Evolutionary conservation across 2,888 invertebrate species (phyloP).

Genomic region (Sisyra terminalis): DNA sequence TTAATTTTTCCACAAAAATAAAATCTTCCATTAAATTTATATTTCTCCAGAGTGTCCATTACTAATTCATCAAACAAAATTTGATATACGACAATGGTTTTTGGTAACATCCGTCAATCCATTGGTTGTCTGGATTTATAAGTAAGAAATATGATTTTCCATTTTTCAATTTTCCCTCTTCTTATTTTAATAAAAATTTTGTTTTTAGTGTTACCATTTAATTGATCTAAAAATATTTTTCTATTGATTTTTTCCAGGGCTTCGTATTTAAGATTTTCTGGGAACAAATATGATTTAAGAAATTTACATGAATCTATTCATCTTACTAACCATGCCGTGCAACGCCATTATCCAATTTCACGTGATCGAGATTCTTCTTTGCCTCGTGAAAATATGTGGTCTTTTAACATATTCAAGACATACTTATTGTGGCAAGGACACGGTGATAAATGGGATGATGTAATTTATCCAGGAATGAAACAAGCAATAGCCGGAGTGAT

Average conservation of each 20-base stretch:
- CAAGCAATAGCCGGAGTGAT: conserved; percentile 38
- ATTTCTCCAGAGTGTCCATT: conserved; percentile 63
- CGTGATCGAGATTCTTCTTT: conserved; percentile 47
- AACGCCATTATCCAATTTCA: conserved; percentile 65
- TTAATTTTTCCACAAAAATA: too few relatives aligned
- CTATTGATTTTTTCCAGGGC: conserved; percentile 49
- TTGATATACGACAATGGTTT: conserved; percentile 94
- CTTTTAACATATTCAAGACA: conserved; percentile 60
- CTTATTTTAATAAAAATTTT: too few relatives aligned
- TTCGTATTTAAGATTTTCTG: conserved; percentile 83
- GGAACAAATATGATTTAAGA: conserved; percentile 68
- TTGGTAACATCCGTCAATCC: conserved; percentile 82
- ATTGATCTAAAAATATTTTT: too few relatives aligned
- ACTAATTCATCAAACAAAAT: conserved; percentile 79
- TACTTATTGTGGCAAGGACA: conserved; percentile 51
- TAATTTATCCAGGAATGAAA: conserved; percentile 71
- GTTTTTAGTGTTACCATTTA: too few relatives aligned
- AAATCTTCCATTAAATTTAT: not conserved
- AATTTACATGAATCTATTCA: conserved; percentile 88
- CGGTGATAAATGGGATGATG: conserved; percentile 62
- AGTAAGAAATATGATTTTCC: conserved; percentile 30
- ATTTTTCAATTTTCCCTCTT: too few relatives aligned
- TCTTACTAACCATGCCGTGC: conserved; percentile 85
- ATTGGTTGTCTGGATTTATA: conserved; percentile 83
- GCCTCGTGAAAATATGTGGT: conserved; percentile 93